Base-by-base conservation (phyloP, 1,140 invertebrate species). In the Papilio glaucus region DNA sequence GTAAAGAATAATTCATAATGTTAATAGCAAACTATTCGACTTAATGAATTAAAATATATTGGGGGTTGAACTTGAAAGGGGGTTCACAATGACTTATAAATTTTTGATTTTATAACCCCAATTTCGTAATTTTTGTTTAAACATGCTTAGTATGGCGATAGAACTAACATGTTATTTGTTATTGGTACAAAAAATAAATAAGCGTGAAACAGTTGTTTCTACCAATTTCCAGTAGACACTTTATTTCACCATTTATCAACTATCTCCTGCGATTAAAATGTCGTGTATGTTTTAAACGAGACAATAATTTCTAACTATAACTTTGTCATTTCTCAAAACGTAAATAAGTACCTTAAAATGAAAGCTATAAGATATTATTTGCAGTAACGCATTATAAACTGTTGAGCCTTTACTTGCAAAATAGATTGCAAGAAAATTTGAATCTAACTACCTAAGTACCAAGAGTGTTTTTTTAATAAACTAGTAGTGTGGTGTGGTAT, bases 271-370 rank as follows among this genome's bases (percentile, higher is more conserved):
- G 12, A 68, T 45, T 45, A 29, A 65, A 68, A 29, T 38, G 38
- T 68, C 65, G 8, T 13, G 1, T 33, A 33, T 33, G 29, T 68
- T 6, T 29, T 42, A 45, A 68, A 12, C 12, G 12, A n/a, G 2
- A 7, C 38, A 29, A 67, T 67, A 45, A 45, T 42, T 68, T 68
- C 65, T 45, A 42, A 68, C 21, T 24, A 45, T 45, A 67, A n/a
- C 21, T 29, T 57, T 57, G 49, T 12, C 49, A 57, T 24, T 24
- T 45, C 42, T 45, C 12, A 10, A 10, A 24, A 57, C 21, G 12
- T 26, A 18, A 65, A 65, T 63, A 15, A 38, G 7, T 7, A 10
- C 62, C 26, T 18, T 38, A 26, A n/a, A 13, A 24, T n/a, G 1
- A 45, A 3, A 29, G 1, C 12, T 2, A 68, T 45, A 45, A 12